A percentile compares a stretch with the other conserved stretches of the same genome.
Evolutionary conservation across 2,888 invertebrate species (phyloP).

Genomic region (Mythimna impura): DNA sequence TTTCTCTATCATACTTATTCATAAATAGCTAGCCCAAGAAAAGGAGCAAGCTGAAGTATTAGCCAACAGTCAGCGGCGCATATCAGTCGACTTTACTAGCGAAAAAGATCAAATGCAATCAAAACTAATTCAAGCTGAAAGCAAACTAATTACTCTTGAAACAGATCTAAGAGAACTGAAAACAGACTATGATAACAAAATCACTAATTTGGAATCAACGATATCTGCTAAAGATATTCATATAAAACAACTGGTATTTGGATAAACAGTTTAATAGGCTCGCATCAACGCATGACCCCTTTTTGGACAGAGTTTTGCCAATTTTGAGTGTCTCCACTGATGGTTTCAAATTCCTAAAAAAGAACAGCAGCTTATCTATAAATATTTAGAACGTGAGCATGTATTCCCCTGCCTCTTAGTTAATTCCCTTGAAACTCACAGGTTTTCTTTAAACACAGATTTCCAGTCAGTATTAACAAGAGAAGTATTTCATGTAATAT

Average conservation of each 20-base stretch:
- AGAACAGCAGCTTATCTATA: slow-evolving; percentile 27
- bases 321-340: slow-evolving; percentile 21
- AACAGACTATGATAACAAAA: slow-evolving; percentile 91
- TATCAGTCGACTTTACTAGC: slow-evolving; percentile 84
- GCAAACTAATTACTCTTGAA: slow-evolving; percentile 86
- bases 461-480: neutral
- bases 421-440: neutral
- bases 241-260: slow-evolving; percentile 91
- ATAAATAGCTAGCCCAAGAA: slow-evolving; percentile 87
- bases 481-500: neutral
- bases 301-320: slow-evolving; percentile 3
- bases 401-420: slow-evolving; percentile 27
- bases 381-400: slow-evolving; percentile 38
- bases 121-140: slow-evolving; percentile 86
- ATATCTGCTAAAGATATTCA: slow-evolving; percentile 91
- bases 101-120: slow-evolving; percentile 88
- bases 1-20: slow-evolving; percentile 55
- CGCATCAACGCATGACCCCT: slow-evolving; percentile 64
- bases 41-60: slow-evolving; percentile 84
- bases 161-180: slow-evolving; percentile 89
- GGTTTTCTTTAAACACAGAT: neutral
- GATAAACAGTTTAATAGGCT: slow-evolving; percentile 46
- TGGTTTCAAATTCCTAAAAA: slow-evolving; percentile 12
- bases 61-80: slow-evolving; percentile 80
- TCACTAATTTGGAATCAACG: slow-evolving; percentile 90